Conservation (phyloP, 2,888 invertebrate genomes). For the Melanotus villosus region DNA sequence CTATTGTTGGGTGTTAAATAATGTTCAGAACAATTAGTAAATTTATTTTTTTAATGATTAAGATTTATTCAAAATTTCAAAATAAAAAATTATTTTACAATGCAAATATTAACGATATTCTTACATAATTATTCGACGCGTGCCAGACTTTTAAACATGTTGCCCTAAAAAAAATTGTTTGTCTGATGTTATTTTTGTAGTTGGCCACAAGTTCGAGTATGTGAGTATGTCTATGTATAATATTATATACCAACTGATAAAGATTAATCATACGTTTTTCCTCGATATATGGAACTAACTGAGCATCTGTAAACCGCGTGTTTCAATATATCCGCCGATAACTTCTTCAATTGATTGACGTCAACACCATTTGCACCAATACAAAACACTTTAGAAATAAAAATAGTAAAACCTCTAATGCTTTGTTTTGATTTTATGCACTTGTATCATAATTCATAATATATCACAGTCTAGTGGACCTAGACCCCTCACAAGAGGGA, state of each 20-base stretch:
- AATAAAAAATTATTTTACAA: neutral
- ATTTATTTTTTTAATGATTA: no score
- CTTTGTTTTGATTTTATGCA: constrained; percentile 4
- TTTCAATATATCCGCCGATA: neutral
- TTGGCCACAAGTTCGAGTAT: neutral
- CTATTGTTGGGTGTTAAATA: no score
- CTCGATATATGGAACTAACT: neutral
- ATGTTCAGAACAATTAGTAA: no score
- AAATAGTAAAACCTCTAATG: neutral
- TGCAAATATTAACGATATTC: neutral
- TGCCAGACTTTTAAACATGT: neutral
- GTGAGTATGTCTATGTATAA: no score
- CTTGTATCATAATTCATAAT: no score
- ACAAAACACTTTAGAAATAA: neutral
- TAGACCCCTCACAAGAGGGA: constrained; percentile 20
- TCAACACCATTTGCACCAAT: constrained; percentile 3
- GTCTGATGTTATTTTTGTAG: constrained; percentile 1
- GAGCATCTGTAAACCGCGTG: constrained; percentile 11
- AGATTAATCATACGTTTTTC: constrained; percentile 15
- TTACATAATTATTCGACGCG: neutral
- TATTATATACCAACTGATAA: constrained; percentile 1
- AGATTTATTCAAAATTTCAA: no score
- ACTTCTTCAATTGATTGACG: constrained; percentile 6
- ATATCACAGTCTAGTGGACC: constrained; percentile 11
- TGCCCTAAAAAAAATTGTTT: constrained; percentile 11